phyloP scores from a whole-genome alignment of 2,888 invertebrate genomes.

The Spicauda simplicius region DNA sequence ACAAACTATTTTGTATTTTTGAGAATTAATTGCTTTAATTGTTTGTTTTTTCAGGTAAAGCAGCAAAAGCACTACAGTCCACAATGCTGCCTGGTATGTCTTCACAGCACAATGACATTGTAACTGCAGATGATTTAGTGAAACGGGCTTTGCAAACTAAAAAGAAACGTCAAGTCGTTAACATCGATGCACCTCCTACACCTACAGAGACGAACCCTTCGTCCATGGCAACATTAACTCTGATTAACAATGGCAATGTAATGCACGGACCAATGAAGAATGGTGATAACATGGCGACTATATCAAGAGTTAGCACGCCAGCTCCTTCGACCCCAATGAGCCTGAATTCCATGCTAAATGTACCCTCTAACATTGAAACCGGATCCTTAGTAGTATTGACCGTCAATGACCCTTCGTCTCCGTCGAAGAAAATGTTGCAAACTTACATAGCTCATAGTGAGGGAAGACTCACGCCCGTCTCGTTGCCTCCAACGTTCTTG shows the following conservation, averaged over 20 bases:
- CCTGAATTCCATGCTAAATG: slow-evolving; percentile 45
- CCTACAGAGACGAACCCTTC: slow-evolving; percentile 20
- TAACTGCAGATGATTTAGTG: slow-evolving; percentile 61
- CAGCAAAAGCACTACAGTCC: slow-evolving; percentile 56
- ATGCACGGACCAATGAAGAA: slow-evolving; percentile 7
- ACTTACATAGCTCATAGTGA: slow-evolving; percentile 71
- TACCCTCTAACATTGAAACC: slow-evolving; percentile 67
- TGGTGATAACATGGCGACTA: slow-evolving; percentile 22
- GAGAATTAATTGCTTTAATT: neutral
- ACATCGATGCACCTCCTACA: slow-evolving; percentile 7
- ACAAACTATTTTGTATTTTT: no score
- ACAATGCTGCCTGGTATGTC: slow-evolving; percentile 44
- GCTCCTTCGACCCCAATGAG: slow-evolving; percentile 43
- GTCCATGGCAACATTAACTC: slow-evolving; percentile 21
- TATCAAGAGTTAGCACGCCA: slow-evolving; percentile 28
- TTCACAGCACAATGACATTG: slow-evolving; percentile 34
- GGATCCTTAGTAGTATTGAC: slow-evolving; percentile 75
- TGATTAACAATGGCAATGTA: slow-evolving; percentile 20
- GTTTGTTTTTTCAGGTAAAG: slow-evolving; percentile 58
- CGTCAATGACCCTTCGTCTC: slow-evolving; percentile 71
- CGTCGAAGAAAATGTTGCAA: slow-evolving; percentile 74
- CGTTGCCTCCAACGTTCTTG: slow-evolving; percentile 63
- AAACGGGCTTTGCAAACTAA: slow-evolving; percentile 44
- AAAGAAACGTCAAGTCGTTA: slow-evolving; percentile 22
- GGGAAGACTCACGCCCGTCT: slow-evolving; percentile 66